Percentiles rank a stretch among this genome's conserved stretches.
Conservation (phyloP, 2,113 vertebrate genomes). For the Setophaga petechia region DNA sequence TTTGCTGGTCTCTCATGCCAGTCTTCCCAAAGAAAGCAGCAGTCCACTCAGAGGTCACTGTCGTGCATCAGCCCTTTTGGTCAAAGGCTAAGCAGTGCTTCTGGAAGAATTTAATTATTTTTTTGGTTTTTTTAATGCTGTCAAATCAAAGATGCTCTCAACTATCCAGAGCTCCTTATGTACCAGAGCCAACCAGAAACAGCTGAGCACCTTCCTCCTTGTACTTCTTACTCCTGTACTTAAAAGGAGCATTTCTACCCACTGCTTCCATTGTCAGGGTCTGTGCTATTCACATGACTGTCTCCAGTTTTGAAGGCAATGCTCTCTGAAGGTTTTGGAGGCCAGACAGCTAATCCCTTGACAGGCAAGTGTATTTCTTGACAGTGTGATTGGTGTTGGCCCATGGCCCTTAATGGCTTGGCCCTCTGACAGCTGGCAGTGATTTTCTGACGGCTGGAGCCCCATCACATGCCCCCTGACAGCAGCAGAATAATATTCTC, state of each 20-base stretch:
- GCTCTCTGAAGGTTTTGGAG: background rate
- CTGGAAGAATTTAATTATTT: background rate
- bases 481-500: conserved; percentile 59
- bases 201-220: background rate
- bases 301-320: conserved; percentile 6
- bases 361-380: conserved; percentile 43
- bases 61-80: background rate
- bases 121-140: background rate
- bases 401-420: conserved; percentile 32
- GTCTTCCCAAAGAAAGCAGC: background rate
- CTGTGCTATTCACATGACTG: background rate
- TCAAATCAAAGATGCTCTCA: background rate
- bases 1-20: background rate
- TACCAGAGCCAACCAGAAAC: background rate
- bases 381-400: conserved; percentile 47
- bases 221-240: background rate
- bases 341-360: conserved; percentile 42
- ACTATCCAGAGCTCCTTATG: background rate
- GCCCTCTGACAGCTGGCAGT: conserved; percentile 61
- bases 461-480: conserved; percentile 49
- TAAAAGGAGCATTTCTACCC: background rate
- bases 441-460: conserved; percentile 38
- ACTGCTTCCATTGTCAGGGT: background rate
- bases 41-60: background rate
- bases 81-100: background rate